Evolutionary conservation across 2,797 vertebrate genomes (phyloP), one percentile per base, ranked within the genome.

Genomic region (Aldrovandia affinis): DNA sequence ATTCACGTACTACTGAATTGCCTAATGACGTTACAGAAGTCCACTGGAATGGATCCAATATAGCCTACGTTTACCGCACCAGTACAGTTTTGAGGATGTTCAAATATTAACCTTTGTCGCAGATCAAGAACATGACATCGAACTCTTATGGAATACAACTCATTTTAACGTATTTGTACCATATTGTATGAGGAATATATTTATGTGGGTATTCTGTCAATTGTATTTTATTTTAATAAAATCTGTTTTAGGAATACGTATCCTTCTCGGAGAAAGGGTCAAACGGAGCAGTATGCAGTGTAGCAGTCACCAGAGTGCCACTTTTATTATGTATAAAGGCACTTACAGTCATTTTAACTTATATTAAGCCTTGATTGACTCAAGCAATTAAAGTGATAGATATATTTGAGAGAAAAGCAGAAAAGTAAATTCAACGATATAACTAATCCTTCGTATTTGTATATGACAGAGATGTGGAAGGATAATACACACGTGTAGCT

Each of bases 391-490:
- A 78, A 8, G 7, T 77, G 28, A 77, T 28, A 39, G 18, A 42
- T n/a, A 57, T 54, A 77, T 83, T 14, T 77, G 50, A 36, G 39
- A 39, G 36, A 3, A 22, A 70, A 22, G 14, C 3, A 39, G 12
- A 25, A 8, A 25, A 36, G 81, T 28, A 54, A 83, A 54, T 39
- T 2, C 28, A 78, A n/a, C 28, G 22, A 33, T 22, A 39, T 14
- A 44, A 77, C 54, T 39, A 18, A 77, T 39, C 57, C 6, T 18
- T 33, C 36, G 22, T 83, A 50, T 83, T 55, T 83, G 70, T 87
- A 81, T 54, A 81, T 85, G 73, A 44, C 50, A 83, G 75, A 86
- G 78, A 81, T 39, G 59, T 70, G 80, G 78, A 47, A 73, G 54
- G 28, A 68, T 1, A 20, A 57, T n/a, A n/a, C 78, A 83, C 36